Base-by-base conservation (phyloP, 2,797 vertebrate genomes). In the Setipinna tenuifilis region DNA sequence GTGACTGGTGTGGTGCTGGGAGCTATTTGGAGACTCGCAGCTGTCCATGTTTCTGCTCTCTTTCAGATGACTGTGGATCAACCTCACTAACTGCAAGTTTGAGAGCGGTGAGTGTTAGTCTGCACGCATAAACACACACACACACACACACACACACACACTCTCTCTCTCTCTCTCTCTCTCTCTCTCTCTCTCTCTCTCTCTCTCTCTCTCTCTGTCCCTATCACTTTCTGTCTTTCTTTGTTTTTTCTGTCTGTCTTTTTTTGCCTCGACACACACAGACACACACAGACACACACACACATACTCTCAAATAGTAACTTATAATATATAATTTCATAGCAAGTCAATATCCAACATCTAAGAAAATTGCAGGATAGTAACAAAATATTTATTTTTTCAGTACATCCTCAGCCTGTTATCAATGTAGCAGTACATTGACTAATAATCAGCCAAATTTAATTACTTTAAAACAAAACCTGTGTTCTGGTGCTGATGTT, bases 51-150 rank as follows among this genome's bases (percentile, higher is more conserved):
- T 65, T 92, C 83, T 90, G 89, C 88, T 94, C 83, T 94, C 89
- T 94, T 94, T 86, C 94, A 95, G 94, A 95, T 95, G 94, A 94
- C 91, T 93, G 91, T 92, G 90, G 87, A 95, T 95, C 87, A 94
- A 93, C 92, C 90, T 95, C 81, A 91, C 91, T 81, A 94, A 84
- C 89, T 95, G 94, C 91, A 94, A 94, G 84, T 95, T 95, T 0
- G 92, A 95, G 58, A 95, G 93, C 0, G 93, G 94, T 95, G 86
- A 94, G 91, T 85, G 21, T 28, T 9, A 21, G 82, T 25, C 28
- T 5, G 16, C n/a, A 2, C 6, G 2, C 4, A 35, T 25, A 35
- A 3, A 48, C 46, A 48, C 46, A 48, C 46, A 48, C 46, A 48
- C 46, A 48, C 46, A 48, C 46, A 48, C 46, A 48, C 46, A 48